Conservation (phyloP, 2,888 invertebrate genomes). For the Hanleya hanleyi region DNA sequence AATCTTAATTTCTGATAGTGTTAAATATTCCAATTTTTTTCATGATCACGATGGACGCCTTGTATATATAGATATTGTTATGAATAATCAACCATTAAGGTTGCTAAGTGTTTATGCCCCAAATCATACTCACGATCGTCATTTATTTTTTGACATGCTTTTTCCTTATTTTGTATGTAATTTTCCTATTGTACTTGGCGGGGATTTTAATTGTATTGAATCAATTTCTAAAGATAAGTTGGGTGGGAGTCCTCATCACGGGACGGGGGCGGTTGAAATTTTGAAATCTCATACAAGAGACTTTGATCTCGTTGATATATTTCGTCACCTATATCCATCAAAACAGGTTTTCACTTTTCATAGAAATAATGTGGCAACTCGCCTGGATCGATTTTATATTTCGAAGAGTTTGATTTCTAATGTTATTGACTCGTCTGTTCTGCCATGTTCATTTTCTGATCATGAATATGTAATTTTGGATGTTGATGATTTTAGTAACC, state of each 20-base stretch:
- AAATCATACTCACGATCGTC: constrained; percentile 13
- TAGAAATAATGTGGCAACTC: neutral
- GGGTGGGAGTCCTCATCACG: constrained; percentile 20
- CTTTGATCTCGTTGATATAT: constrained; percentile 22
- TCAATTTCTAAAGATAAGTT: constrained; percentile 22
- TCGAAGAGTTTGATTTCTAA: neutral
- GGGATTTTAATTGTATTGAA: constrained; percentile 32
- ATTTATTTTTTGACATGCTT: constrained; percentile 16
- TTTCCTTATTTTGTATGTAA: constrained; percentile 14
- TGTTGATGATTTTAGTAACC: neutral
- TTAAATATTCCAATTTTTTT: neutral
- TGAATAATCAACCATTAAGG: neutral
- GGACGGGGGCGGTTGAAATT: constrained; percentile 8
- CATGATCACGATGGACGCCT: constrained; percentile 3
- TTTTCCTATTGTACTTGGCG: constrained; percentile 15
- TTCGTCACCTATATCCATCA: constrained; percentile 14
- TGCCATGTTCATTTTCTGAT: constrained; percentile 4
- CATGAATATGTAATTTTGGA: constrained; percentile 5
- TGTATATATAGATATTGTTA: neutral
- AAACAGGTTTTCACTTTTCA: neutral
- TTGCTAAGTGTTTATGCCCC: constrained; percentile 21
- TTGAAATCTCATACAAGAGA: constrained; percentile 19
- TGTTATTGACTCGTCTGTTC: neutral
- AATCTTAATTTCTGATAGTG: neutral
- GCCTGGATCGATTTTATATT: neutral